A percentile compares a stretch with the other conserved stretches of the same genome.
phyloP scores from a whole-genome alignment of 2,113 vertebrate species.

The Melospiza georgiana region DNA sequence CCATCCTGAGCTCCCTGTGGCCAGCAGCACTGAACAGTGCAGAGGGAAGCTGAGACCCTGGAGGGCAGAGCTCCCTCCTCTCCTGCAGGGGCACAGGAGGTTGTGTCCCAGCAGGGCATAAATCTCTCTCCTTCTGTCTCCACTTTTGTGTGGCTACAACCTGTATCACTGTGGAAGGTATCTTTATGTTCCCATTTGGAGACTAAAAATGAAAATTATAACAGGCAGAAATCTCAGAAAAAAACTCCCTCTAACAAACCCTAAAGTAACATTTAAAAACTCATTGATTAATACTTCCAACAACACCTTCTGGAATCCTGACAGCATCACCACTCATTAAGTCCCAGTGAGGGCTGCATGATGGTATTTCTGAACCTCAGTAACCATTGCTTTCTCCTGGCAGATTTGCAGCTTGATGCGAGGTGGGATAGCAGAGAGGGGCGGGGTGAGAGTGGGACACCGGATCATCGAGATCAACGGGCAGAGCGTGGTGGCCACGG shows the following conservation, averaged over 20 bases:
- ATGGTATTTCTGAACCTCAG: background rate
- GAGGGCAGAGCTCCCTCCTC: background rate
- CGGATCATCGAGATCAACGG: constrained; percentile 98
- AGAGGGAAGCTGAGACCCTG: background rate
- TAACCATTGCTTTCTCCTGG: background rate
- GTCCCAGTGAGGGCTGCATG: background rate
- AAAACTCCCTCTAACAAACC: background rate
- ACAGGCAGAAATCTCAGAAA: background rate
- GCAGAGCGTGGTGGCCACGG: constrained; percentile 96
- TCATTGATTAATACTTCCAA: background rate
- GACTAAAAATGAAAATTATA: background rate
- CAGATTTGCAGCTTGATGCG: constrained; percentile 99
- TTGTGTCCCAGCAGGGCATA: background rate
- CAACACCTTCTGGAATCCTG: background rate
- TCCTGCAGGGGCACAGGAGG: background rate
- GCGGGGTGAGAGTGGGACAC: constrained; percentile 94
- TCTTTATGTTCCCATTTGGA: background rate
- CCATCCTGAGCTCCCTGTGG: background rate
- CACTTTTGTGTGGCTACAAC: background rate
- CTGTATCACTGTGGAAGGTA: background rate
- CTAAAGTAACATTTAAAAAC: background rate
- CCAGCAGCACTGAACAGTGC: background rate
- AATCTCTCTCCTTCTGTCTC: background rate
- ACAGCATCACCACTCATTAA: background rate
- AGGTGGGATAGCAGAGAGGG: constrained; percentile 96